Evolutionary conservation across 2,797 vertebrate genomes (phyloP).

Genomic region (Characodon lateralis): DNA sequence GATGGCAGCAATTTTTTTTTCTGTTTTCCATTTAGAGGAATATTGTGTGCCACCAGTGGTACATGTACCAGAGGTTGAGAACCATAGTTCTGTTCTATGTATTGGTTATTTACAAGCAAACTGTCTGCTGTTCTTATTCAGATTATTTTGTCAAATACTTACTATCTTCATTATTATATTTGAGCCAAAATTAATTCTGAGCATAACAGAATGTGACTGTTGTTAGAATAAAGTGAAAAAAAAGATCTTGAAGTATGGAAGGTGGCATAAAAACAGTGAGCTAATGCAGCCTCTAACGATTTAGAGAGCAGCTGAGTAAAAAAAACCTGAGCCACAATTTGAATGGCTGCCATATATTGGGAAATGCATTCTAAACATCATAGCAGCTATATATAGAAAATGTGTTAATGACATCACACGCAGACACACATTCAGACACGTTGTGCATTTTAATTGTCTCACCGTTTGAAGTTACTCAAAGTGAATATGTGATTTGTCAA

Average conservation of each 20-base stretch:
- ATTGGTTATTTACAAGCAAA: not conserved
- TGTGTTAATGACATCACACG: slow-evolving; percentile 46
- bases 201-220: slow-evolving; percentile 20
- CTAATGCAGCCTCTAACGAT: slow-evolving; percentile 41
- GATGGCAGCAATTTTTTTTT: not conserved
- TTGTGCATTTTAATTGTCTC: slow-evolving; percentile 81
- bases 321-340: slow-evolving; percentile 50
- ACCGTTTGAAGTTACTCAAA: slow-evolving; percentile 85
- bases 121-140: not conserved
- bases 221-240: slow-evolving; percentile 16
- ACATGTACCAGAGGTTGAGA: not conserved
- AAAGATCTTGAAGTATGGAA: slow-evolving; percentile 21
- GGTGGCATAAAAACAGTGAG: slow-evolving; percentile 35
- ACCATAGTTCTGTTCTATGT: not conserved
- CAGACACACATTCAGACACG: slow-evolving; percentile 38
- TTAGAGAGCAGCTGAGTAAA: slow-evolving; percentile 32
- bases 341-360: slow-evolving; percentile 40
- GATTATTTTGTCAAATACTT: not conserved
- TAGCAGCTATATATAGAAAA: slow-evolving; percentile 66
- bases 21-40: not conserved
- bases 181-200: not conserved
- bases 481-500: slow-evolving; percentile 88
- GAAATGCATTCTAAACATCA: slow-evolving; percentile 58
- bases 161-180: not conserved
- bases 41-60: not conserved